A percentile compares a stretch with the other conserved stretches of the same genome.
phyloP scores from a whole-genome alignment of 2,797 vertebrate species.

The Lepilemur ruficaudatus region DNA sequence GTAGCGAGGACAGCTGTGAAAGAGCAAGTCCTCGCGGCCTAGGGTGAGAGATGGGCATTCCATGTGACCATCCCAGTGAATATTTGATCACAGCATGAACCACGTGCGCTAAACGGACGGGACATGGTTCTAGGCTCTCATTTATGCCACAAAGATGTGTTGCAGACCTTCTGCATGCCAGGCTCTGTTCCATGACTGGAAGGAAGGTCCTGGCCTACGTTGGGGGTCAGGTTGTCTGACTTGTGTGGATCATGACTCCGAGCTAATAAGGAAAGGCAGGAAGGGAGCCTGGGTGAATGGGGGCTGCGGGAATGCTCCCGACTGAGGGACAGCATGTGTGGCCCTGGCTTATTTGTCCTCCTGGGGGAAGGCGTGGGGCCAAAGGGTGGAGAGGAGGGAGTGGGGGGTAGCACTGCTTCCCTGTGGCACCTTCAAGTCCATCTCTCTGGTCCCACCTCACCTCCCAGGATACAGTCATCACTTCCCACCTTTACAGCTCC shows the following conservation, averaged over 20 bases:
- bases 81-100: background rate
- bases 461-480: background rate
- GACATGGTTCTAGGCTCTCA: background rate
- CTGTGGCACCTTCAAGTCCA: background rate
- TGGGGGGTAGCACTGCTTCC: rapidly evolving
- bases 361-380: background rate
- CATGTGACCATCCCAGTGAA: background rate
- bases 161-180: background rate
- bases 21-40: background rate
- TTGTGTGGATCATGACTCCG: background rate
- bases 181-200: background rate
- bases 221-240: background rate
- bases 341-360: background rate
- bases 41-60: background rate
- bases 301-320: background rate
- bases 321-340: rapidly evolving
- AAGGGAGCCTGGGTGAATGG: background rate
- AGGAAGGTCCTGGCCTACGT: background rate
- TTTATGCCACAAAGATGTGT: background rate
- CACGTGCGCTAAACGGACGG: background rate
- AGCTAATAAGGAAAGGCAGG: background rate
- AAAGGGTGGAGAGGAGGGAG: background rate
- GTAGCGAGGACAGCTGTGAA: background rate
- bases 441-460: background rate
- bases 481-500: no score